phyloP scores from a whole-genome alignment of 2,888 invertebrate species.

The Zaprionus bogoriensis region DNA sequence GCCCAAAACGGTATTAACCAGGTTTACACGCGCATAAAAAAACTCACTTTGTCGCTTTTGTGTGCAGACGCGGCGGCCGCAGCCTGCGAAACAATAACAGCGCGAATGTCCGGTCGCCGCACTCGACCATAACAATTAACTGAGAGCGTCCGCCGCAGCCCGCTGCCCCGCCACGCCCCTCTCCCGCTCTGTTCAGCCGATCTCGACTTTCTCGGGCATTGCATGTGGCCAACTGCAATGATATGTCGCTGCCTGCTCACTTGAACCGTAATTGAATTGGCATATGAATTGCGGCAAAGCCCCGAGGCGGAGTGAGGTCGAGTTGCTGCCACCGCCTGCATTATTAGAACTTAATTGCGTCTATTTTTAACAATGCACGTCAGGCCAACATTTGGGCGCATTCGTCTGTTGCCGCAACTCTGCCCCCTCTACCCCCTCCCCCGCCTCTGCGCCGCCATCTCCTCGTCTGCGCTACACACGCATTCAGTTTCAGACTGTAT shows the following conservation, averaged over 20 bases:
- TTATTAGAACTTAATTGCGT: constrained; percentile 76
- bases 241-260: constrained; percentile 28
- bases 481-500: constrained; percentile 14
- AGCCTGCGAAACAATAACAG: constrained; percentile 40
- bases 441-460: no score
- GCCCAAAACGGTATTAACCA: constrained; percentile 62
- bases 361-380: constrained; percentile 71
- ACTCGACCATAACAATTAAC: constrained; percentile 59
- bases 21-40: not conserved
- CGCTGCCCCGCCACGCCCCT: constrained; percentile 1
- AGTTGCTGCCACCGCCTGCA: constrained; percentile 44
- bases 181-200: not conserved
- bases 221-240: constrained; percentile 52
- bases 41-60: not conserved
- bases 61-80: constrained; percentile 27
- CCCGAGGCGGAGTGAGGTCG: constrained; percentile 14
- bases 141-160: constrained; percentile 13
- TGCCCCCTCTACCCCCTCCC: not conserved
- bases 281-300: constrained; percentile 44
- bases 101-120: constrained; percentile 44
- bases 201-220: constrained; percentile 14
- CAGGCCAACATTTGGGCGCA: constrained; percentile 54
- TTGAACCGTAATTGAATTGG: constrained; percentile 71
- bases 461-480: not conserved
- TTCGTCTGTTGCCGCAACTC: constrained; percentile 27